Conservation (phyloP, 1,140 invertebrate species). For the Neodiprion lecontei region DNA sequence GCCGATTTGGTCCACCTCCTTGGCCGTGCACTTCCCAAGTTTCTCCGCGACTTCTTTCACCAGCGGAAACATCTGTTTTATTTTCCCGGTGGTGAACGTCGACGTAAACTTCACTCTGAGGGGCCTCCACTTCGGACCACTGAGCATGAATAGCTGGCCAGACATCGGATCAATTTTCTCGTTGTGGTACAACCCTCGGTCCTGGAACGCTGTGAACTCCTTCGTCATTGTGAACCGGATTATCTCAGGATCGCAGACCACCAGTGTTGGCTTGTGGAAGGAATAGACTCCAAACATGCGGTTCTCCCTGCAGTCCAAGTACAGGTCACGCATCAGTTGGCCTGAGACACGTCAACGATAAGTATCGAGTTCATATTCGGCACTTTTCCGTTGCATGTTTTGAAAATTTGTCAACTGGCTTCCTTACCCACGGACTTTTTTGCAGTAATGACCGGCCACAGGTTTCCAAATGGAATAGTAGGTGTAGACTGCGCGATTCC, state of each 20-base stretch:
- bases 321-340: slow-evolving; percentile 27
- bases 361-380: too few species aligned
- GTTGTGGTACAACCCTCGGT: slow-evolving; percentile 55
- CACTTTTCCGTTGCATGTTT: too few species aligned
- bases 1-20: slow-evolving; percentile 29
- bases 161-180: slow-evolving; percentile 62
- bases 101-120: slow-evolving; percentile 63
- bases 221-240: slow-evolving; percentile 58
- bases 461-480: slow-evolving; percentile 47
- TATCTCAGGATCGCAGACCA: slow-evolving; percentile 60
- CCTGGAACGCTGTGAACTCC: slow-evolving; percentile 60
- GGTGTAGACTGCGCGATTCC: slow-evolving; percentile 51
- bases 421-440: not conserved
- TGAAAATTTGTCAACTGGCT: too few species aligned
- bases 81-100: slow-evolving; percentile 65
- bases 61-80: slow-evolving; percentile 64
- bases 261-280: slow-evolving; percentile 58
- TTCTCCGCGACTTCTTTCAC: slow-evolving; percentile 55
- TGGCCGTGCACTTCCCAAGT: slow-evolving; percentile 40
- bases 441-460: slow-evolving; percentile 34
- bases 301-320: slow-evolving; percentile 29
- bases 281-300: slow-evolving; percentile 56
- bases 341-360: slow-evolving; percentile 22
- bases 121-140: slow-evolving; percentile 60
- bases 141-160: slow-evolving; percentile 60